These are phyloP conservation scores for Eustalomyia histrio DNA, from an alignment of 2,888 invertebrate species.

Conservation along the genomic window DNA sequence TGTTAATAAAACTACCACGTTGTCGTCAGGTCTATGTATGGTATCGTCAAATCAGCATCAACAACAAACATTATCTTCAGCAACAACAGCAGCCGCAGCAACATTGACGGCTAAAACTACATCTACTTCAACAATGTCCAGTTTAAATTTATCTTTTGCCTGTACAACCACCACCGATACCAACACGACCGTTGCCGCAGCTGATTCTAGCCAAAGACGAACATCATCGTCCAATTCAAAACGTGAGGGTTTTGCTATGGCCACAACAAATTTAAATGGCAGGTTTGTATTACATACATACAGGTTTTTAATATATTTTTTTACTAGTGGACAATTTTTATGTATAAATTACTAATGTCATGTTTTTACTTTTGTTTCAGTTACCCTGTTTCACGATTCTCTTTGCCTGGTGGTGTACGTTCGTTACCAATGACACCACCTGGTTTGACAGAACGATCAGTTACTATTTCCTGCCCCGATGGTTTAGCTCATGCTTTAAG, in stretches of 20 bases:
- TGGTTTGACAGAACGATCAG: slow-evolving; percentile 77
- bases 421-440: slow-evolving; percentile 81
- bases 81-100: slow-evolving; percentile 23
- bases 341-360: background rate
- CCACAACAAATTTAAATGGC: slow-evolving; percentile 71
- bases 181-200: slow-evolving; percentile 46
- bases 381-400: slow-evolving; percentile 73
- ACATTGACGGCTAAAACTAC: slow-evolving; percentile 24
- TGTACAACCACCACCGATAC: background rate
- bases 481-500: slow-evolving; percentile 79
- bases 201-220: slow-evolving; percentile 70
- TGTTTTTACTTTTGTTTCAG: slow-evolving; percentile 57
- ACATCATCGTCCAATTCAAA: slow-evolving; percentile 76
- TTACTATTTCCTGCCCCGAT: slow-evolving; percentile 78
- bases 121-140: slow-evolving; percentile 37
- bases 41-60: slow-evolving; percentile 37
- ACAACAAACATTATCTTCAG: slow-evolving; percentile 6
- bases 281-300: slow-evolving; percentile 67
- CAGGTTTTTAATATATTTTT: background rate
- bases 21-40: slow-evolving; percentile 33
- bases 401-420: slow-evolving; percentile 74
- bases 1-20: slow-evolving; percentile 64
- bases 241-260: slow-evolving; percentile 69
- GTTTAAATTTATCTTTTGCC: slow-evolving; percentile 36
- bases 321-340: background rate